Conservation (phyloP, 2,888 invertebrate genomes). For the Microdon myrmicae region DNA sequence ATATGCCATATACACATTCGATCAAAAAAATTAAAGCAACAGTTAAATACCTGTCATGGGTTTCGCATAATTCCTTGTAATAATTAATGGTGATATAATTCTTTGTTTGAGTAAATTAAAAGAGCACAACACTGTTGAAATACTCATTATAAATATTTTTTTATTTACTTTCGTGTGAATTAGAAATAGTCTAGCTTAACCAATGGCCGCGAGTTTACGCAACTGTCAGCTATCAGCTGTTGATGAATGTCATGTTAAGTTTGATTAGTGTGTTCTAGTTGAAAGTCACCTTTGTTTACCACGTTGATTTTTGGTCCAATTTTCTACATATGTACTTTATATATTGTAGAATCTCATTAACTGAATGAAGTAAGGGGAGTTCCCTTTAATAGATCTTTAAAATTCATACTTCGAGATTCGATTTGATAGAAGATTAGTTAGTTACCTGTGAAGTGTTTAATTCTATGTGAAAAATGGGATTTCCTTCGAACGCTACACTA, state of each 20-base stretch:
- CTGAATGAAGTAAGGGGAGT: not conserved
- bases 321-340: too few species aligned
- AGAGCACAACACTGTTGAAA: slow-evolving; percentile 25
- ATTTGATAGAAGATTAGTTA: too few species aligned
- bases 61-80: slow-evolving; percentile 50
- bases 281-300: too few species aligned
- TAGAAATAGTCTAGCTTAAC: too few species aligned
- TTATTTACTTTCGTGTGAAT: too few species aligned
- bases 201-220: too few species aligned
- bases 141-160: slow-evolving; percentile 35
- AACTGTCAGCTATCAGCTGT: too few species aligned
- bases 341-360: slow-evolving; percentile 1
- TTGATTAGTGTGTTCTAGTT: too few species aligned
- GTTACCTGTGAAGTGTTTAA: slow-evolving; percentile 17
- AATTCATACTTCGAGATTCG: not conserved
- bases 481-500: slow-evolving; percentile 69
- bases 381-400: not conserved
- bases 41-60: slow-evolving; percentile 25
- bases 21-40: slow-evolving; percentile 13
- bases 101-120: slow-evolving; percentile 47
- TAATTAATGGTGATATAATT: slow-evolving; percentile 17
- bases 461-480: slow-evolving; percentile 48
- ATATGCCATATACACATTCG: not conserved
- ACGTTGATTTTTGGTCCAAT: too few species aligned
- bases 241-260: too few species aligned